phyloP scores from a whole-genome alignment of 1,140 invertebrate genomes.

The Drosophila mayri region DNA sequence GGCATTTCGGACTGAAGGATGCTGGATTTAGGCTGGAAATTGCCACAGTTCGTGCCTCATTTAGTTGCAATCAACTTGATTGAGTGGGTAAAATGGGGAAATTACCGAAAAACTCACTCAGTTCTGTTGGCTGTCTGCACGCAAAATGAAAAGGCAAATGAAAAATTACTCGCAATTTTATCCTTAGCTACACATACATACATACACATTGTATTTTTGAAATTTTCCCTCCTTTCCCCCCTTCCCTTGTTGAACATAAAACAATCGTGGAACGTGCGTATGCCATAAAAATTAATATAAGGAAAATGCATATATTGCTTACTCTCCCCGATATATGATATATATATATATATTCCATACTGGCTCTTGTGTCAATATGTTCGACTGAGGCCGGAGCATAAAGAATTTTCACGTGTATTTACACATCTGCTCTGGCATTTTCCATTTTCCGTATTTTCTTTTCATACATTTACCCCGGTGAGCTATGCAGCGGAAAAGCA shows the following conservation, averaged over 20 bases:
- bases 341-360: constrained; percentile 8
- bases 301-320: constrained; percentile 8
- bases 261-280: constrained; percentile 2
- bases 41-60: constrained; percentile 49
- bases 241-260: constrained; percentile 19
- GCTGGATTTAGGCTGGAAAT: constrained; percentile 7
- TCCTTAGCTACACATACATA: constrained; percentile 3
- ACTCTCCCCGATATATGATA: constrained; percentile 1
- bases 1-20: constrained; percentile 20
- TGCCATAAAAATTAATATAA: constrained; percentile 26
- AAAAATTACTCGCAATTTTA: constrained; percentile 22
- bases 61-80: constrained; percentile 68
- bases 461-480: constrained; percentile 24
- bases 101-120: constrained; percentile 11
- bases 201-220: not conserved
- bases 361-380: constrained; percentile 27
- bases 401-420: constrained; percentile 41
- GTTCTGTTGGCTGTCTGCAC: constrained; percentile 1
- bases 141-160: constrained; percentile 14
- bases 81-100: constrained; percentile 51
- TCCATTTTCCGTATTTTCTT: constrained; percentile 29
- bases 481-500: constrained; percentile 21
- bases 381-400: constrained; percentile 11
- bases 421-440: constrained; percentile 21
- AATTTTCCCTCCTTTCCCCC: not conserved